Evolutionary conservation across 1,140 invertebrate genomes (phyloP), one percentile per base, ranked within the genome.

Genomic region (Diorhabda elongata): DNA sequence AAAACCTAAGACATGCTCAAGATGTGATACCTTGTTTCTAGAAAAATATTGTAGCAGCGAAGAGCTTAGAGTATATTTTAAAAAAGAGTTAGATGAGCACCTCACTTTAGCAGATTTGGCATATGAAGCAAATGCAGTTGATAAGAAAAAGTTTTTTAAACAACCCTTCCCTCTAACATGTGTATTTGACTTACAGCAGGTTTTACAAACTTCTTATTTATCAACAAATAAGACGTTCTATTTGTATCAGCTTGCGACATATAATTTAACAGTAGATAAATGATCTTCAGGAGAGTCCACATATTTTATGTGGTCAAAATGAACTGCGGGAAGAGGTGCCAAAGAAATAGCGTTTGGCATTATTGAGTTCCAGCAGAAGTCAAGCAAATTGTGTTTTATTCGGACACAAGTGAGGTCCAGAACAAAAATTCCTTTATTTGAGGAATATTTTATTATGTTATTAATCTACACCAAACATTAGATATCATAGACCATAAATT

Each of bases 201-300:
- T 26, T 26, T 26, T 26, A 26, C 26, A 26, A 26, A 26, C 26
- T 26, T 26, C 26, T 26, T 26, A 26, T 1, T 52, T 52, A 52
- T 52, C 45, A 9, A 52, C 47, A 52, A 52, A 52, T 52, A 52
- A 52, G n/a, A 52, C n/a, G 47, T 52, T 52, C n/a, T 52, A 52
- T 4, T 52, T 52, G 47, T 8, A 3, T 8, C 47, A 52, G n/a
- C 2, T 52, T 2, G 47, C 47, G 6, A 52, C 47, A 52, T 52
- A 52, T 0, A 52, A 52, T 52, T 52, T 52, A 52, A 52, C 47
- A 52, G n/a, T 52, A 8, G 6, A 52, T 3, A 52, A 52, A 8
- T 52, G 4, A 8, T 8, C 2, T 52, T 52, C 47, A 8, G 47
- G 47, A 52, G 47, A 52, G 6, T 52, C 47, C 2, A 52, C 6